phyloP scores from a whole-genome alignment of 2,113 vertebrate species.

The Myrmophylax atrothorax region DNA sequence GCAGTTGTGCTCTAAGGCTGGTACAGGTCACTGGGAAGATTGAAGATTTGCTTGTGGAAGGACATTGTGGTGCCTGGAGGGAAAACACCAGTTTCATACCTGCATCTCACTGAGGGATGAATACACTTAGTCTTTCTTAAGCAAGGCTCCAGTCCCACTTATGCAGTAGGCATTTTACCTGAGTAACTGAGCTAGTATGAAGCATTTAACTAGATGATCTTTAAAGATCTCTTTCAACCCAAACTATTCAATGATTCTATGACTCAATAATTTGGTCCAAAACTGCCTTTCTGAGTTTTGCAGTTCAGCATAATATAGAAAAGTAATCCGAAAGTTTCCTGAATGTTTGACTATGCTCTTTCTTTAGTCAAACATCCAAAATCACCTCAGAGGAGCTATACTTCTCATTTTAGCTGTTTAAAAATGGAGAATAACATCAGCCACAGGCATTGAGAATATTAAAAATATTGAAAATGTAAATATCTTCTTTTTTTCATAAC shows the following conservation, averaged over 20 bases:
- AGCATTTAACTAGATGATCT: not conserved
- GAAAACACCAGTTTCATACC: not conserved
- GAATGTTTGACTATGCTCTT: not conserved
- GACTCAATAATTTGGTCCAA: not conserved
- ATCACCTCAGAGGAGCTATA: not conserved
- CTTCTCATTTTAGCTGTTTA: not conserved
- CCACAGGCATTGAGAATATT: not conserved
- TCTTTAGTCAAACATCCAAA: not conserved
- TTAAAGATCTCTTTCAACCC: not conserved
- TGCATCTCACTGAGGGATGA: not conserved
- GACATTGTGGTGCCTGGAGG: not conserved
- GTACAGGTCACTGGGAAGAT: not conserved
- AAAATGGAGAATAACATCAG: not conserved
- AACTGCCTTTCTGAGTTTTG: not conserved
- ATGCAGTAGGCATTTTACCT: not conserved
- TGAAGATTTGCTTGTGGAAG: not conserved
- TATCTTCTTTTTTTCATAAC: not conserved
- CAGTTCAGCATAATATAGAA: not conserved
- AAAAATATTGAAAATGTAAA: not conserved
- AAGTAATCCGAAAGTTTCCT: not conserved
- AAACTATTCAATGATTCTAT: not conserved
- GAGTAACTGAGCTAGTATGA: not conserved
- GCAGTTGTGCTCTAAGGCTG: not conserved
- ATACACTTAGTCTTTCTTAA: not conserved
- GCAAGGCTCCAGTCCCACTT: not conserved